Base-by-base conservation (phyloP, 1,140 invertebrate genomes). In the Macrosteles quadrilineatus region DNA sequence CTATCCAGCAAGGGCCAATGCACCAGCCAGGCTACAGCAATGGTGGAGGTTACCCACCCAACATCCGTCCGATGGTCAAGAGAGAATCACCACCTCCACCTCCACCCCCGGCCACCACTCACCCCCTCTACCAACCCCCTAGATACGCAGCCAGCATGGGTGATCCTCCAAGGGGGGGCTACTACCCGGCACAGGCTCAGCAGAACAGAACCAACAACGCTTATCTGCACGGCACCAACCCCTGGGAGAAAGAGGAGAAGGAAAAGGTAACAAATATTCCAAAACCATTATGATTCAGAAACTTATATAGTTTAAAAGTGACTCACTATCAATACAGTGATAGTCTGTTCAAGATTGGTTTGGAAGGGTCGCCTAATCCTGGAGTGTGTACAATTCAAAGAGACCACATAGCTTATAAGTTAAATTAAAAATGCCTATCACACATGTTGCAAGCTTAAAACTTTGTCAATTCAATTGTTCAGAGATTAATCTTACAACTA, bases 191-290 rank as follows among this genome's bases (percentile, higher is more conserved):
- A 1, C 68, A 76, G 73, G 75, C 79, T 70, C 68, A 76, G 73
- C 74, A 79, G 70, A 74, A 32, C 36, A 36, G 32, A 36, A 36
- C 4, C 14, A 80, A 43, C 81, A 82, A 66, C 79, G 21, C 47
- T 11, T 80, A 83, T 69, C 85, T 82, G 75, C 83, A 83, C 73
- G 84, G 84, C 21, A 86, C 87, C 59, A 94, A 93, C 84, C 93
- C 93, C 0, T 95, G 93, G 94, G 91, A 94, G 75, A 83, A 92
- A 63, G 94, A 96, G 82, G 93, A 95, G 79, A 88, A 91, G 73
- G 93, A 96, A 82, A 90, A 88, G 77, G 90, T 89, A 76, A 59
- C 36, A 76, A n/a, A n/a, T n/a, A n/a, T n/a, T n/a, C n/a, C n/a
- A n/a, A n/a, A n/a, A n/a, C n/a, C n/a, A n/a, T n/a, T n/a, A n/a